phyloP scores from a whole-genome alignment of 2,113 vertebrate genomes.

The Gallinago jamesoni region DNA sequence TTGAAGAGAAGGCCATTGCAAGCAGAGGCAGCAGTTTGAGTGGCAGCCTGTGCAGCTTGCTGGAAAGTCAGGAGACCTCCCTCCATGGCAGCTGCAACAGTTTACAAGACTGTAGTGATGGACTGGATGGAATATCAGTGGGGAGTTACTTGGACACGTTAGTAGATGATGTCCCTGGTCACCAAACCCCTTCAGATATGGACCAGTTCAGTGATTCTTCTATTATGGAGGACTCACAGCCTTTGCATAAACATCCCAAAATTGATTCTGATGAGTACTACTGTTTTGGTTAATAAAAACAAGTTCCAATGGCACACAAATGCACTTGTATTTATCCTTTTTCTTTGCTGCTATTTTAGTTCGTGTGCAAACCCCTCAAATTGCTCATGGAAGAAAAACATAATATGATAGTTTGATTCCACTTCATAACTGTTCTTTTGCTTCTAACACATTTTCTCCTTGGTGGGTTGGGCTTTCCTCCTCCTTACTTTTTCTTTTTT shows the following conservation, averaged over 20 bases:
- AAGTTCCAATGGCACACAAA: conserved; percentile 43
- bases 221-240: conserved; percentile 74
- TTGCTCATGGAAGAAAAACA: conserved; percentile 18
- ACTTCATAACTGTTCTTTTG: conserved; percentile 51
- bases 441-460: conserved; percentile 44
- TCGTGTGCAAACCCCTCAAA: conserved; percentile 20
- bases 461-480: not conserved
- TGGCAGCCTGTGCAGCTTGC: conserved; percentile 90
- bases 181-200: conserved; percentile 84
- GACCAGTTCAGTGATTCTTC: conserved; percentile 84
- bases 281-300: conserved; percentile 85
- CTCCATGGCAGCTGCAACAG: conserved; percentile 85
- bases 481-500: not conserved
- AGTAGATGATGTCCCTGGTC: conserved; percentile 85
- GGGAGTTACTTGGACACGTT: conserved; percentile 97
- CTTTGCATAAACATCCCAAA: conserved; percentile 77
- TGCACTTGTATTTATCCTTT: conserved; percentile 70
- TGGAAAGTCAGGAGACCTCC: conserved; percentile 90
- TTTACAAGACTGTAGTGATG: conserved; percentile 86
- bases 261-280: conserved; percentile 92
- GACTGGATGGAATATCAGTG: conserved; percentile 89
- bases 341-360: conserved; percentile 76
- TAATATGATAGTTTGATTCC: conserved; percentile 62
- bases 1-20: conserved; percentile 88
- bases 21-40: conserved; percentile 91